Evolutionary conservation across 2,888 invertebrate species (phyloP).

Genomic region (Anthophora plumipes): DNA sequence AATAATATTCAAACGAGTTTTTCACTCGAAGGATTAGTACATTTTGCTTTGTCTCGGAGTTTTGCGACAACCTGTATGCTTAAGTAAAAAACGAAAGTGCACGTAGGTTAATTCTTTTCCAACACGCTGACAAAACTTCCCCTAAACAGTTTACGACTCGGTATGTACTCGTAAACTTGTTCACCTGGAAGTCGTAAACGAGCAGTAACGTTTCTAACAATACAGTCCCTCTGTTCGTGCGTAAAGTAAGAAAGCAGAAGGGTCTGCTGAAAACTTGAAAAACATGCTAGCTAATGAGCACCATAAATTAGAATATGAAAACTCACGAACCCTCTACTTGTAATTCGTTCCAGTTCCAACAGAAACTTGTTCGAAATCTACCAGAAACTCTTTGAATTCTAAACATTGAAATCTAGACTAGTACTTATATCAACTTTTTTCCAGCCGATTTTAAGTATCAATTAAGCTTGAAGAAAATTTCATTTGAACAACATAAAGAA

Average conservation of each 20-base stretch:
- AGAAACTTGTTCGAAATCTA: not conserved
- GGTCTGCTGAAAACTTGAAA: not conserved
- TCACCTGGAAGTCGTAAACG: conserved; percentile 4
- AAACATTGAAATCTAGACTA: no score
- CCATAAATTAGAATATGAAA: not conserved
- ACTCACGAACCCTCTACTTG: not conserved
- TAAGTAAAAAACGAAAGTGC: not conserved
- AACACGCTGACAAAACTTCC: not conserved
- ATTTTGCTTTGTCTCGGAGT: not conserved
- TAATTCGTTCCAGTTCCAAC: not conserved
- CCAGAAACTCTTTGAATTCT: no score
- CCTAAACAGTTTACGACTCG: not conserved
- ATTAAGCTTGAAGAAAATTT: no score
- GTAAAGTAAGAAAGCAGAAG: not conserved
- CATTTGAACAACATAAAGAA: no score
- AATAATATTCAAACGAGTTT: not conserved
- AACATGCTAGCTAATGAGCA: not conserved
- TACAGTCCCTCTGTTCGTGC: not conserved
- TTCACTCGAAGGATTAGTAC: not conserved
- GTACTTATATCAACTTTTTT: no score
- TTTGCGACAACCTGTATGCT: not conserved
- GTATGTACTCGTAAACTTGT: conserved; percentile 5
- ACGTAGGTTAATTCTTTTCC: not conserved
- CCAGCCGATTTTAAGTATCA: no score
- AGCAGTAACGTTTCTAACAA: not conserved